Percentiles rank a stretch among this genome's conserved stretches.
phyloP scores from a whole-genome alignment of 2,113 vertebrate species.

The Nibea albiflora region DNA sequence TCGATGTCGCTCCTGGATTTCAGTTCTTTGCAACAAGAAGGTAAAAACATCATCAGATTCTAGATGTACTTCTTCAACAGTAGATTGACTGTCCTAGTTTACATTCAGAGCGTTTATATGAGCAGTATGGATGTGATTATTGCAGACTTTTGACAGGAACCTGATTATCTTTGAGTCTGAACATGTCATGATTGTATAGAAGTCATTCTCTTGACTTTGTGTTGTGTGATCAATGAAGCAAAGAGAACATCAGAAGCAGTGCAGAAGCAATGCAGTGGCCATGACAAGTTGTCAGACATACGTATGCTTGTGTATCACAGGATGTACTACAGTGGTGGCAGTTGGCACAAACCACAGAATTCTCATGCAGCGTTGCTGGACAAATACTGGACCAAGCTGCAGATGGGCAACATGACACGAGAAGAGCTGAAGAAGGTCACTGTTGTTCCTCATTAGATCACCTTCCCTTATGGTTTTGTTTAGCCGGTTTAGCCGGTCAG shows the following conservation, averaged over 20 bases:
- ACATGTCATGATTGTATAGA: not conserved
- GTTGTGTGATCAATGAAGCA: not conserved
- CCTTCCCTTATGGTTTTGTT: too few species aligned
- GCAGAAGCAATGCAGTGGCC: not conserved
- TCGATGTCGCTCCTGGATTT: slow-evolving; percentile 93
- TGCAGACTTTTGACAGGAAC: not conserved
- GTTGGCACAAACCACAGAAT: slow-evolving; percentile 91
- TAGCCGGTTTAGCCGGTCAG: too few species aligned
- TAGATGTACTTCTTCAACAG: not conserved
- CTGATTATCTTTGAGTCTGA: not conserved
- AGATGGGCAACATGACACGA: slow-evolving; percentile 89
- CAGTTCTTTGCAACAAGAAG: slow-evolving; percentile 98
- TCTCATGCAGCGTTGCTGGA: slow-evolving; percentile 91
- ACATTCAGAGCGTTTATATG: not conserved
- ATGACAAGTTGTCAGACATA: not conserved
- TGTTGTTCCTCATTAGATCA: not conserved
- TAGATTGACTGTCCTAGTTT: not conserved
- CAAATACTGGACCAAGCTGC: slow-evolving; percentile 96
- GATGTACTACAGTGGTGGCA: slow-evolving; percentile 87
- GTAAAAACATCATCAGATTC: slow-evolving; percentile 73
- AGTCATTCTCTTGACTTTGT: not conserved
- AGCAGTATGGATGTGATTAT: not conserved
- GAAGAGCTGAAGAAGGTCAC: slow-evolving; percentile 92
- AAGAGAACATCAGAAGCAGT: not conserved
- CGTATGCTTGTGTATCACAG: slow-evolving; percentile 72